Base-by-base conservation (phyloP, 2,113 vertebrate genomes). In the Carassius carassius region DNA sequence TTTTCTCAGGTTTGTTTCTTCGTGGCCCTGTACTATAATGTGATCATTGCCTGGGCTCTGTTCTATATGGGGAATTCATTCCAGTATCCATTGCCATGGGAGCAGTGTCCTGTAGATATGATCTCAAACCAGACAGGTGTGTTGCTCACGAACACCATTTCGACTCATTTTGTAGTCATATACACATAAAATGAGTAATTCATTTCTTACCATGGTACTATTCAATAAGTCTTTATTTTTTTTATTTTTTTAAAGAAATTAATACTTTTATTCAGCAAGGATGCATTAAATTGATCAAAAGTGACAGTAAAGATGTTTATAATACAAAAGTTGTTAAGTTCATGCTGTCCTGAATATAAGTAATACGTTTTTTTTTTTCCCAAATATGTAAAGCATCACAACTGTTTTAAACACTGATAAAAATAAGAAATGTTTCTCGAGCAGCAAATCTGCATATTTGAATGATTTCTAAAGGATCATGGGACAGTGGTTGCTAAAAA, bases 41-140 rank as follows among this genome's bases (percentile, higher is more conserved):
- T 96, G 58, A 92, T 94, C 82, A 96, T 94, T 29, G 94, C 94
- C 7, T 95, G 95, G 95, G 94, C 95, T 63, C 91, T 96, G 12
- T 96, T 95, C 90, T 96, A 96, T 88, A 58, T 96, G 89, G 94
- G 95, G 2, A 95, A 93, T 87, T 94, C 95, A 29, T 96, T 97
- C 84, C 94, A 94, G 89, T 93, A 93, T 90, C 94, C 94, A 3
- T 84, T 95, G 58, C 96, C 96, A 0, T 97, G 96, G 96, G 88
- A 94, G 67, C 89, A 91, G 0, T 97, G 96, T 88, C 95, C 95
- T 13, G 70, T 88, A 0, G 91, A 94, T 54, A 29, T 86, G n/a
- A 47, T 79, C 78, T 93, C 93, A 74, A 93, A 95, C 86, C 49
- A 76, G 17, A 95, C 89, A 80, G 94, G 94, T 94, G 90, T 21